phyloP scores from a whole-genome alignment of 1,140 invertebrate genomes.

The Drosophila bocqueti region DNA sequence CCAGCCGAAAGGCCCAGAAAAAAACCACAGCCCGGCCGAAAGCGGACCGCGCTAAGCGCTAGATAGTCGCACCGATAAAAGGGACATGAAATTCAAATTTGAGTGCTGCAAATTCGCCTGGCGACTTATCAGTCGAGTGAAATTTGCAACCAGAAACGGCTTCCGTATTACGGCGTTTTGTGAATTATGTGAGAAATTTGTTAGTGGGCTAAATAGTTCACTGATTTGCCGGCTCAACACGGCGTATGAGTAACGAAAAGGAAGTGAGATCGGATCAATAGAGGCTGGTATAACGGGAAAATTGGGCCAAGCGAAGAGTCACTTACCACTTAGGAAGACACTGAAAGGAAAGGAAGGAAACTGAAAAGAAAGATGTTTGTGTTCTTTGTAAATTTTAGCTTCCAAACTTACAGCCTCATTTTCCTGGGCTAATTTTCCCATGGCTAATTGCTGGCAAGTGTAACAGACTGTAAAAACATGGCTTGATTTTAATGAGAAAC shows the following conservation, averaged over 20 bases:
- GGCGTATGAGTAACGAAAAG: conserved; percentile 45
- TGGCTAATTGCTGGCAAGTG: conserved; percentile 35
- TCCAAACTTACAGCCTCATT: background rate
- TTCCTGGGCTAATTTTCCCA: conserved; percentile 34
- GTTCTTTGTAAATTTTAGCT: background rate
- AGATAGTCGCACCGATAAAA: conserved; percentile 84
- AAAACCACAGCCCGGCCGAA: conserved; percentile 29
- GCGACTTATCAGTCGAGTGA: conserved; percentile 72
- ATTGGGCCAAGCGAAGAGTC: conserved; percentile 19
- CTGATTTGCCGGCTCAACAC: conserved; percentile 43
- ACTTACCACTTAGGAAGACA: conserved; percentile 1
- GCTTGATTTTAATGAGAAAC: conserved; percentile 30
- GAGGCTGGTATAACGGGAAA: conserved; percentile 3
- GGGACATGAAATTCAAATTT: conserved; percentile 85
- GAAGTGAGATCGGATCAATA: conserved; percentile 22
- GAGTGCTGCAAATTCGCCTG: conserved; percentile 71
- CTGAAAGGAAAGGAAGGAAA: background rate
- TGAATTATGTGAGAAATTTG: conserved; percentile 84
- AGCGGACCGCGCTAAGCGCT: conserved; percentile 55
- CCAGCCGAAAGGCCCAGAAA: conserved; percentile 9
- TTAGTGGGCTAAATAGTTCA: conserved; percentile 65
- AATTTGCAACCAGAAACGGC: conserved; percentile 71
- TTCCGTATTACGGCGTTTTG: conserved; percentile 84
- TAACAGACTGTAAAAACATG: conserved; percentile 33
- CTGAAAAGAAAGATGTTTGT: background rate